These are phyloP conservation scores for Sminthurinus aureus DNA, from an alignment of 2,888 invertebrate species.

Conservation along the genomic window DNA sequence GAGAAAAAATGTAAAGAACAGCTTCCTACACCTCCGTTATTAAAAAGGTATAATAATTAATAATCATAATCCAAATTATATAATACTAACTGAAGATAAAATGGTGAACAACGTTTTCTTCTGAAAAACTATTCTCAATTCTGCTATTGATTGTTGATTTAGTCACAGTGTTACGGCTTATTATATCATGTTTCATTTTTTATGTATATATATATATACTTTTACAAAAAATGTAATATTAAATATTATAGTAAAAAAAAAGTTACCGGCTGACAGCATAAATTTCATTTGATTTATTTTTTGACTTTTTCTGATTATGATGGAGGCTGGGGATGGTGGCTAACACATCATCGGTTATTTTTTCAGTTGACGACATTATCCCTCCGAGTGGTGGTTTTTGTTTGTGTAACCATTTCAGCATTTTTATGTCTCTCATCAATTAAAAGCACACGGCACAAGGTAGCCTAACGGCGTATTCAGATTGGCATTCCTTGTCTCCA, in stretches of 20 bases:
- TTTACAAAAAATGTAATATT: no score
- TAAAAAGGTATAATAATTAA: no score
- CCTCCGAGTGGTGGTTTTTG: slow-evolving; percentile 56
- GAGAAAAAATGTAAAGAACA: no score
- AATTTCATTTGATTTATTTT: slow-evolving; percentile 58
- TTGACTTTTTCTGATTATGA: slow-evolving; percentile 43
- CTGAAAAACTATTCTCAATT: no score
- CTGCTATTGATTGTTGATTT: no score
- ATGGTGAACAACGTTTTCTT: no score
- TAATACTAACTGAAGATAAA: no score
- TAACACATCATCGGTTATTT: slow-evolving; percentile 59
- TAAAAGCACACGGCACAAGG: slow-evolving; percentile 7
- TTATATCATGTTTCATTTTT: no score
- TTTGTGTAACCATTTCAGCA: slow-evolving; percentile 59
- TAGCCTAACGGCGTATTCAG: slow-evolving; percentile 3
- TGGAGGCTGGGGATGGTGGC: slow-evolving; percentile 59
- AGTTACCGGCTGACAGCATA: slow-evolving; percentile 59
- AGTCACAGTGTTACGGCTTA: no score
- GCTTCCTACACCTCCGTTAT: no score
- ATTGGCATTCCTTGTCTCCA: slow-evolving; percentile 17
- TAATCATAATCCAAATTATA: no score
- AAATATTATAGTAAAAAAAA: background rate
- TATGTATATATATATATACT: no score
- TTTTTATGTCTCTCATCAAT: slow-evolving; percentile 41
- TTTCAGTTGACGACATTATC: slow-evolving; percentile 49